Evolutionary conservation across 2,888 invertebrate species (phyloP).

Genomic region (Drosophila eohydei): DNA sequence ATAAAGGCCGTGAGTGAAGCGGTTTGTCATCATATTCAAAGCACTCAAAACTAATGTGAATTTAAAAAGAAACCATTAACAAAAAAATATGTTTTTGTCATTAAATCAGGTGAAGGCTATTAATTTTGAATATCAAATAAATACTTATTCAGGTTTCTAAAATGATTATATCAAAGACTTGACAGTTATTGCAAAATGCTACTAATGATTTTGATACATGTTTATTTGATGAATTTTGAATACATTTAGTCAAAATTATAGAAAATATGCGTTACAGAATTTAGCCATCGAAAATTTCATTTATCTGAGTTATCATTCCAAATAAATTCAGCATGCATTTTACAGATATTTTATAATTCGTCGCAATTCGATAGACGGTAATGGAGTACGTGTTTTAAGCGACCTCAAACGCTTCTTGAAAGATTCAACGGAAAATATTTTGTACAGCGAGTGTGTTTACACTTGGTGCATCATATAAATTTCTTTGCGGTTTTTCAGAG

Average conservation of each 20-base stretch:
- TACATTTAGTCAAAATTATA: background rate
- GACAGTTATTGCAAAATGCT: background rate
- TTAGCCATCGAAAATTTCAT: background rate
- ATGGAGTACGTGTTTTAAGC: background rate
- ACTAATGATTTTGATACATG: background rate
- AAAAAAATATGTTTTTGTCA: background rate
- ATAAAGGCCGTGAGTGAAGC: background rate
- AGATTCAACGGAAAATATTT: background rate
- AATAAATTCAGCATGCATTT: constrained; percentile 1
- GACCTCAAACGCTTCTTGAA: background rate
- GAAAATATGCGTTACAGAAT: background rate
- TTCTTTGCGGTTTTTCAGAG: background rate
- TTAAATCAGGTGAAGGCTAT: background rate
- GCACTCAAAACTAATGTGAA: background rate
- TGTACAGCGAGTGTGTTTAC: background rate
- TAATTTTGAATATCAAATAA: background rate
- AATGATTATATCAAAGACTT: background rate
- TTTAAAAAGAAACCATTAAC: background rate
- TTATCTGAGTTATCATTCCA: background rate
- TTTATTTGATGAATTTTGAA: constrained; percentile 5
- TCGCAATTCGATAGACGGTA: background rate
- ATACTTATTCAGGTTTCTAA: too few species aligned
- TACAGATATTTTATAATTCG: too few species aligned
- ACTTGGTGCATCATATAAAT: background rate
- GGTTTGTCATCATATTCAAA: background rate